A percentile compares a stretch with the other conserved stretches of the same genome.
These are phyloP conservation scores for Emydura subglobosa DNA, from an alignment of 2,113 vertebrate genomes.

Conservation along the genomic window DNA sequence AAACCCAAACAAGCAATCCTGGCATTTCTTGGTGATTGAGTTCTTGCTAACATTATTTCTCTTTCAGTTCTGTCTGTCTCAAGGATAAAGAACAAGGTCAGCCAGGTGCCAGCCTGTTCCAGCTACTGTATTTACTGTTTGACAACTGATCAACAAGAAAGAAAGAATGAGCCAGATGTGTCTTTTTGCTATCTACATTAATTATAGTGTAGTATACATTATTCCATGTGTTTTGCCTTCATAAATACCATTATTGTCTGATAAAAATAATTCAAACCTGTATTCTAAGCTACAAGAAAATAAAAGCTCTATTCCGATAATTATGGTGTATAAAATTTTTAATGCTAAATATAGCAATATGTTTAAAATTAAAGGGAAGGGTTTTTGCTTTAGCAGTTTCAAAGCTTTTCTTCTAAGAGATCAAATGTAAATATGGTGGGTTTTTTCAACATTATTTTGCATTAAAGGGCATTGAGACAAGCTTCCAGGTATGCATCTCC, in stretches of 20 bases:
- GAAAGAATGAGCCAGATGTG: background rate
- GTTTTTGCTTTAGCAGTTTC: background rate
- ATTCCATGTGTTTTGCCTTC: background rate
- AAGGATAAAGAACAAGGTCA: background rate
- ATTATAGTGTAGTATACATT: background rate
- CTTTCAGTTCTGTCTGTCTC: background rate
- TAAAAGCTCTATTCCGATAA: background rate
- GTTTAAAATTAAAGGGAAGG: background rate
- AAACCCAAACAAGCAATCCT: background rate
- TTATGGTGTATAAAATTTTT: background rate
- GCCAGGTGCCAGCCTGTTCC: slow-evolving; percentile 4
- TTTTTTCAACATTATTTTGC: background rate
- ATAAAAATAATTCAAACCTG: background rate
- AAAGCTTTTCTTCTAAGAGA: background rate
- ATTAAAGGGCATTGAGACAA: background rate
- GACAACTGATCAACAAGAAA: background rate
- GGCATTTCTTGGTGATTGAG: background rate
- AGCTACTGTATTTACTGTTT: slow-evolving; percentile 26
- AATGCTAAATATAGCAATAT: background rate
- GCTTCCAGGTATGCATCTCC: background rate
- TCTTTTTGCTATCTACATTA: background rate
- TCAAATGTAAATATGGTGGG: background rate
- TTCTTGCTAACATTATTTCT: slow-evolving; percentile 4
- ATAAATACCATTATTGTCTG: background rate
- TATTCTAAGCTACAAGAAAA: background rate